Percentiles rank a stretch among this genome's conserved stretches.
phyloP scores from a whole-genome alignment of 1,140 invertebrate species.

The Amphibalanus amphitrite region DNA sequence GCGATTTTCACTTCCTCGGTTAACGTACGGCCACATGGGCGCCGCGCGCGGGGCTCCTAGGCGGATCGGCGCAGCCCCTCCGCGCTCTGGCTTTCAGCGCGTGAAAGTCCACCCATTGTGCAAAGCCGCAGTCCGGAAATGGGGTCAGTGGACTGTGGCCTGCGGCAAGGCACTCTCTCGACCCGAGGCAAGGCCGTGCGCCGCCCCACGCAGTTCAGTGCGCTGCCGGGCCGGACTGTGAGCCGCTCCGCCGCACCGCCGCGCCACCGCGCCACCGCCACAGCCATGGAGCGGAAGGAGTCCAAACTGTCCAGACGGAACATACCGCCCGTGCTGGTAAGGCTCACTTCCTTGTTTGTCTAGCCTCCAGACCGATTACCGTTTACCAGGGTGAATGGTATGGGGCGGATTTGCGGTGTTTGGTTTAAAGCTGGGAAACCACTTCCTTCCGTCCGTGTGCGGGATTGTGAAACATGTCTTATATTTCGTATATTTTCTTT shows the following conservation, averaged over 20 bases:
- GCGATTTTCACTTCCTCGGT: conserved; percentile 1
- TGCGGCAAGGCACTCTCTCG: not conserved
- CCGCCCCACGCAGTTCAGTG: not conserved
- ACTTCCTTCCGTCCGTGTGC: too few relatives aligned
- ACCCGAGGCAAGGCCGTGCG: not conserved
- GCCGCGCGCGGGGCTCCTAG: not conserved
- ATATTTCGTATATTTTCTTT: too few relatives aligned
- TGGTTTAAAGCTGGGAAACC: too few relatives aligned
- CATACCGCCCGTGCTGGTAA: too few relatives aligned
- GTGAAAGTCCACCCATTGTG: not conserved
- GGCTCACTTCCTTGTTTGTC: too few relatives aligned
- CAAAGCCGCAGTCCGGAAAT: not conserved
- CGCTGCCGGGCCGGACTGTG: not conserved
- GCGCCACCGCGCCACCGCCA: too few relatives aligned
- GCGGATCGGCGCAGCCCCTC: not conserved
- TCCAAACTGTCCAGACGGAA: not conserved
- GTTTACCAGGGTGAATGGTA: too few relatives aligned
- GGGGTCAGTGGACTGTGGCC: not conserved
- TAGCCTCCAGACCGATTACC: too few relatives aligned
- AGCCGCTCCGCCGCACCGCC: too few relatives aligned
- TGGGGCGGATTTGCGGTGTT: too few relatives aligned
- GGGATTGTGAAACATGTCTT: too few relatives aligned
- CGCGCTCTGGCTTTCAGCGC: not conserved
- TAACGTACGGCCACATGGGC: not conserved
- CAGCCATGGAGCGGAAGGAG: not conserved